Conservation (phyloP, 2,797 vertebrate genomes). For the Furcifer pardalis region DNA sequence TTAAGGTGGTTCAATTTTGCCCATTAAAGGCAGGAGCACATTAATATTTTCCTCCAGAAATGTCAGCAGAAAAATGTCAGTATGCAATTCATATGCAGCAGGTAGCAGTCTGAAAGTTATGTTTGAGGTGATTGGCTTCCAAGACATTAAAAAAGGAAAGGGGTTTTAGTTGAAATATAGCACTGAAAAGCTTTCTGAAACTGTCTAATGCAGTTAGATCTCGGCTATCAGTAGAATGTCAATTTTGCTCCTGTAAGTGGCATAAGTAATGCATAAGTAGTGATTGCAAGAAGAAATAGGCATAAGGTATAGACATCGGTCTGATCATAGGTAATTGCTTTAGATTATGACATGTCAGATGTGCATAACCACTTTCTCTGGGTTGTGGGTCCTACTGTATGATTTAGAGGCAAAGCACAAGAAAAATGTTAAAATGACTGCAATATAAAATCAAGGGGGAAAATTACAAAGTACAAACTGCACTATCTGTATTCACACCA, state of each 20-base stretch:
- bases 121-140: background rate
- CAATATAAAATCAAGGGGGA: background rate
- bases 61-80: background rate
- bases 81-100: background rate
- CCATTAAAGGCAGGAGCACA: background rate
- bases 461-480: background rate
- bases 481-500: background rate
- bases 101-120: background rate
- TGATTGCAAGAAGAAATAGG: background rate
- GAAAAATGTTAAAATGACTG: conserved; percentile 2
- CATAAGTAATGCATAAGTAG: background rate
- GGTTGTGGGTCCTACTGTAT: conserved; percentile 8
- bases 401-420: background rate
- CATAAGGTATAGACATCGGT: background rate
- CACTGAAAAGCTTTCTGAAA: background rate
- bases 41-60: background rate
- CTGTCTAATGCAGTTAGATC: background rate
- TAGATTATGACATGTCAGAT: background rate
- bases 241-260: background rate
- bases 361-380: background rate
- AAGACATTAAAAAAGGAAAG: background rate
- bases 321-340: background rate
- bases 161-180: background rate
- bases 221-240: background rate
- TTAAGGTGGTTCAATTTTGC: background rate